Conservation (phyloP, 35 echinoderm and acorn worm genomes). For the Hemicentrotus pulcherrimus region DNA sequence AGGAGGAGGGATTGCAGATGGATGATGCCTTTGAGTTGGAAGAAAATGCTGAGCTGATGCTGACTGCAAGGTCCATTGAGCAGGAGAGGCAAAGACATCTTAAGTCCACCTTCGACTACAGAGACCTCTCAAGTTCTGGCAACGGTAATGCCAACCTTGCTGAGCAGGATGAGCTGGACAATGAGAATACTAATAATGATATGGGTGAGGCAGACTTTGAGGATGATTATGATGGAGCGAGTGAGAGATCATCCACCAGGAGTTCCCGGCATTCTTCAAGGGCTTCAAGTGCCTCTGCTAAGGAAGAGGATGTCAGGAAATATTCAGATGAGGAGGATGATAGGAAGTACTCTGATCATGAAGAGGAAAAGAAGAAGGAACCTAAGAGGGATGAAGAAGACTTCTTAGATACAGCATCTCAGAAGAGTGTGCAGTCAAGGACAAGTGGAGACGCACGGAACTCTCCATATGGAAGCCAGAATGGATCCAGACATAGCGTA, state of each 20-base stretch:
- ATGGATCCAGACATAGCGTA: constrained; percentile 21
- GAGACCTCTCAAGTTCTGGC: constrained; percentile 4
- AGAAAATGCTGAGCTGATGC: constrained; percentile 68
- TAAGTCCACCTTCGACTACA: constrained; percentile 79
- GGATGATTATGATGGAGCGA: constrained; percentile 27
- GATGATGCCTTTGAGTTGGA: constrained; percentile 46
- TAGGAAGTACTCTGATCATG: constrained; percentile 23
- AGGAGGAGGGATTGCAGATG: background rate
- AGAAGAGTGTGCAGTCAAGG: background rate
- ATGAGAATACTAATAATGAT: constrained; percentile 42
- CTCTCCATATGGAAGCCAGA: constrained; percentile 18
- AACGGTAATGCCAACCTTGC: constrained; percentile 69
- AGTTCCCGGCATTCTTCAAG: constrained; percentile 27
- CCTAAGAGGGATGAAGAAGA: constrained; percentile 11
- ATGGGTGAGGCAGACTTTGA: constrained; percentile 37
- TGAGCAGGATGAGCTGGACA: constrained; percentile 8
- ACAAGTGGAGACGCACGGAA: background rate
- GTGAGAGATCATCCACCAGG: constrained; percentile 33
- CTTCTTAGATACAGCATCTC: constrained; percentile 48
- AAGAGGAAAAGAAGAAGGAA: background rate
- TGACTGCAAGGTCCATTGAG: constrained; percentile 69
- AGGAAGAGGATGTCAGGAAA: background rate
- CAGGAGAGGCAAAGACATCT: constrained; percentile 63
- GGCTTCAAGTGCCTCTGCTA: constrained; percentile 34
- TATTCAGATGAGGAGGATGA: constrained; percentile 13